phyloP scores from a whole-genome alignment of 2,797 vertebrate genomes.

The Carapus acus region DNA sequence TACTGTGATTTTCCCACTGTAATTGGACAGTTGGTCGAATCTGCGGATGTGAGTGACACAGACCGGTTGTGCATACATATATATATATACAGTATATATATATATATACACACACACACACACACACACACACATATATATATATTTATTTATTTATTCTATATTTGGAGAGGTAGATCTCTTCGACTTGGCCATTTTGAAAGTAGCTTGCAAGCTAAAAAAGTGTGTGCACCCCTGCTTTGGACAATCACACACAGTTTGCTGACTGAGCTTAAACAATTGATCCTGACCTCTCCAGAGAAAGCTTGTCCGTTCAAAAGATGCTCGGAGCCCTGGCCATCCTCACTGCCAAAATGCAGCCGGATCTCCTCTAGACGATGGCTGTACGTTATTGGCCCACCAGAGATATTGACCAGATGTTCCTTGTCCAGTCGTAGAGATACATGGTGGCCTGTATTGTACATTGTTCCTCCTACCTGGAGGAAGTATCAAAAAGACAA shows the following conservation, averaged over 20 bases:
- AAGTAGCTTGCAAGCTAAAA: too few species aligned
- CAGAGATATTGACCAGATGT: conserved; percentile 96
- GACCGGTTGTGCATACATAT: too few species aligned
- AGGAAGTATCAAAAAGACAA: too few species aligned
- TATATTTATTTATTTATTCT: too few species aligned
- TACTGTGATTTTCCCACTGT: too few species aligned
- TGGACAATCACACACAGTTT: background rate
- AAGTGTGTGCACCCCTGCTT: too few species aligned
- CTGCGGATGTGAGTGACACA: too few species aligned
- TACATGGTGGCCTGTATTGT: conserved; percentile 96
- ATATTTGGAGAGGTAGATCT: too few species aligned
- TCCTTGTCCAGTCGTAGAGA: conserved; percentile 96
- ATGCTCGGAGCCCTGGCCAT: conserved; percentile 94
- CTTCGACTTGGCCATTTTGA: too few species aligned
- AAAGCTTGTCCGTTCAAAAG: conserved; percentile 97
- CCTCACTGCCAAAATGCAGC: conserved; percentile 96
- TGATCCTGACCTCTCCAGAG: conserved; percentile 91
- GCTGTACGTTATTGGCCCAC: conserved; percentile 96
- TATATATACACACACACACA: background rate
- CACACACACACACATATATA: conserved; percentile 60
- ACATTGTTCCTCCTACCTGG: conserved; percentile 97
- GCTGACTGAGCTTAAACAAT: too few species aligned
- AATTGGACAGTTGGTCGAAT: too few species aligned
- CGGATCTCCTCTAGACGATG: conserved; percentile 96
- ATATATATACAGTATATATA: too few species aligned